Base-by-base conservation (phyloP, 2,113 vertebrate genomes). In the Melanostigma gelatinosum region DNA sequence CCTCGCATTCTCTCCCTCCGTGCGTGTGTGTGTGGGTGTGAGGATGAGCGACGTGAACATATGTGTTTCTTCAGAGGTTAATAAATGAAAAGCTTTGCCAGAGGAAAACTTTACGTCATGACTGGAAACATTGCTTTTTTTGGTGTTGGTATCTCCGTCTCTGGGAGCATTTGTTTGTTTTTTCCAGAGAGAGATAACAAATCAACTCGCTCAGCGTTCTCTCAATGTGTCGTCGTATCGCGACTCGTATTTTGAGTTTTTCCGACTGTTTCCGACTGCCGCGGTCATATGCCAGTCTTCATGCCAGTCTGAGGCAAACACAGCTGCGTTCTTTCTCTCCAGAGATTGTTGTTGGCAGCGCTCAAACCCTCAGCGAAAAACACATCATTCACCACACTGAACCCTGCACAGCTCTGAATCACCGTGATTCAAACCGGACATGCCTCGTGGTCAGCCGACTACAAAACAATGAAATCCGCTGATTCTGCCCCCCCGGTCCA, bases 391-490 rank as follows among this genome's bases (percentile, higher is more conserved):
- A 24, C 58, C 34, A 42, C 18, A 61, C 27, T 72, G 40, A 29
- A 57, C 44, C 48, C 34, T 1, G 8, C 20, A 48, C 34, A 63
- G 27, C 40, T 63, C 36, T 50, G 16, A 69, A 13, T 82, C 72
- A 62, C 57, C 29, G 34, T 20, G 55, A 74, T 42, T 34, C 10
- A 27, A 73, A 79, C 68, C 13, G 3, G 32, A 57, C 46, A 68
- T 50, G 44, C 8, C 9, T 24, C 36, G 36, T 52, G 22, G 73
- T 44, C 52, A 74, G 64, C 64, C 44, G 57, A 24, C 24, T 64
- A 34, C 60, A 60, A 75, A 88, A 82, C 65, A 80, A 82, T 80
- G 68, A 71, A 82, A 83, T 83, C 58, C 68, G 22, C 85, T 83
- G 79, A 83, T 82, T 32, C 44, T 68, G 42, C 77, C 36, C 57